Percentiles rank a stretch among this genome's conserved stretches.
Conservation (phyloP, 2,888 invertebrate species). For the Ennomos fuscantarius region DNA sequence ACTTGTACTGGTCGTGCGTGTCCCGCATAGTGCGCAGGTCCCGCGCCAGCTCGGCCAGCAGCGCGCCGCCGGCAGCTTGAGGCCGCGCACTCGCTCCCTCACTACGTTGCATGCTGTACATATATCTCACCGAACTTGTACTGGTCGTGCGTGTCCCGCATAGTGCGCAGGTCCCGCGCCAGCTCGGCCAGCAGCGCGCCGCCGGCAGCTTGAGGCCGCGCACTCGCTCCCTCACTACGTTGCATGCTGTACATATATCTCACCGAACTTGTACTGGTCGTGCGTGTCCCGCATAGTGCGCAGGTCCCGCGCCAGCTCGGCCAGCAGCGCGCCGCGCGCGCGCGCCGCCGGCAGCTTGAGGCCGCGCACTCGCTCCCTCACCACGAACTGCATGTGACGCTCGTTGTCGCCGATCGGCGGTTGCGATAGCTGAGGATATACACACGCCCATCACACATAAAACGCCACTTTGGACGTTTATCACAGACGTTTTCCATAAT, state of each 20-base stretch:
- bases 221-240: slow-evolving; percentile 92
- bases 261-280: slow-evolving; percentile 86
- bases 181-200: slow-evolving; percentile 93
- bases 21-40: slow-evolving; percentile 95
- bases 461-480: too few species aligned
- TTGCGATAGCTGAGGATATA: slow-evolving; percentile 86
- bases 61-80: slow-evolving; percentile 90
- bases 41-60: slow-evolving; percentile 93
- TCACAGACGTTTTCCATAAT: too few species aligned
- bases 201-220: slow-evolving; percentile 91
- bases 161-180: slow-evolving; percentile 92
- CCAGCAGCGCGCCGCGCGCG: slow-evolving; percentile 93
- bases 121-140: slow-evolving; percentile 76
- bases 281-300: slow-evolving; percentile 94
- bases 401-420: slow-evolving; percentile 94
- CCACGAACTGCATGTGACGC: slow-evolving; percentile 94
- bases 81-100: slow-evolving; percentile 92
- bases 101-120: slow-evolving; percentile 82
- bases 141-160: slow-evolving; percentile 94
- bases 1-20: slow-evolving; percentile 90
- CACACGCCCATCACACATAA: too few species aligned
- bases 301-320: slow-evolving; percentile 94
- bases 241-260: slow-evolving; percentile 57
- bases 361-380: slow-evolving; percentile 93
- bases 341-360: slow-evolving; percentile 91